Conservation (phyloP, 2,888 invertebrate species). For the Thecocarcelia acutangulata region DNA sequence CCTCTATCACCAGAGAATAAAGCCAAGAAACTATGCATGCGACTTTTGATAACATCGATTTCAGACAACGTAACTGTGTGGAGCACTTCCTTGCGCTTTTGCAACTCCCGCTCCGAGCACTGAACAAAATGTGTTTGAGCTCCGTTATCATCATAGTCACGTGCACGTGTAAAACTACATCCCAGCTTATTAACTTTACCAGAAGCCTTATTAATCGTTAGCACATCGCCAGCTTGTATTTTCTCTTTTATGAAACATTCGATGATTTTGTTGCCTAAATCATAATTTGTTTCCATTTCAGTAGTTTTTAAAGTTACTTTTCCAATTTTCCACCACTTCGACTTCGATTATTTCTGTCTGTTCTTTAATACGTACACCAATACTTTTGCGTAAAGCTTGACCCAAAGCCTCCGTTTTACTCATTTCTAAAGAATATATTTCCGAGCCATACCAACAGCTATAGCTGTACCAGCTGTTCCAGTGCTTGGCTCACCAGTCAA, state of each 20-base stretch:
- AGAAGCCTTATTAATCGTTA: constrained; percentile 99
- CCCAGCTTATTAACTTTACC: constrained; percentile 96
- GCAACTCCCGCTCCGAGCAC: constrained; percentile 98
- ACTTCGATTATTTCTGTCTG: constrained; percentile 99
- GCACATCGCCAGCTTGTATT: constrained; percentile 97
- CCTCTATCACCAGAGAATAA: constrained; percentile 99
- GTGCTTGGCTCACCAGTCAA: constrained; percentile 98
- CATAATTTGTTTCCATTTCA: constrained; percentile 99
- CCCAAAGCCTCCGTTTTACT: constrained; percentile 99
- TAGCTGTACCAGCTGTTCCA: constrained; percentile 99
- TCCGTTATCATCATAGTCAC: constrained; percentile 98
- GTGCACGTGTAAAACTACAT: constrained; percentile 95
- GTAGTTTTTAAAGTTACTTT: constrained; percentile 96
- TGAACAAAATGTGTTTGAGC: constrained; percentile 95
- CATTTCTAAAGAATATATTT: constrained; percentile 99
- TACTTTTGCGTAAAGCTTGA: constrained; percentile 97
- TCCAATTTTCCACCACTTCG: constrained; percentile 98
- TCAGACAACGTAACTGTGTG: constrained; percentile 99
- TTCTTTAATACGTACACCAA: constrained; percentile 98
- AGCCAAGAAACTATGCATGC: constrained; percentile 98
- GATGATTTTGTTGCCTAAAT: constrained; percentile 98
- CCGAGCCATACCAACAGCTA: constrained; percentile 98
- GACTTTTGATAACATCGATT: constrained; percentile 98
- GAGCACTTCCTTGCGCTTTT: constrained; percentile 98
- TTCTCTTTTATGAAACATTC: constrained; percentile 98